Evolutionary conservation across 2,113 vertebrate genomes (phyloP), one percentile per base, ranked within the genome.

Genomic region (Haemorhous mexicanus): DNA sequence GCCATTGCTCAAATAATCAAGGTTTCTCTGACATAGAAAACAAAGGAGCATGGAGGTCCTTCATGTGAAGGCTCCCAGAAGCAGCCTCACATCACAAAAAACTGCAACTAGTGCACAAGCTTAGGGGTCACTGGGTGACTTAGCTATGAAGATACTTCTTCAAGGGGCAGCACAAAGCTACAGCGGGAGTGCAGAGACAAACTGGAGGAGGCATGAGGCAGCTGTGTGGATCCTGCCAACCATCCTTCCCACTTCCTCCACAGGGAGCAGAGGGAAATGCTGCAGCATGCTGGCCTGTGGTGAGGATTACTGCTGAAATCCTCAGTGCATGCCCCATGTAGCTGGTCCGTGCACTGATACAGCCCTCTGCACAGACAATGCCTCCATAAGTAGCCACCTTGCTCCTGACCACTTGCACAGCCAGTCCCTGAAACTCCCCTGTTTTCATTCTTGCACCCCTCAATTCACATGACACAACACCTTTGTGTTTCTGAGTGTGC

Each of bases 231-330:
- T 83, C 41, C 84, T 86, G 82, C 74, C 75, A 93, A 91, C 49
- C 72, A 90, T 46, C 47, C 44, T 94, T 85, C 82, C 83, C 88
- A 83, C 58, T 95, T 96, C 67, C 78, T 69, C 47, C 67, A 33
- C 63, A 73, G 74, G 95, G 90, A 94, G 66, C 39, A 74, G 55
- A 62, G 35, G 47, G 33, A 52, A 92, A 94, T 26, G 61, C 77
- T 84, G 84, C 56, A 67, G 83, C 68, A 89, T 1, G 1, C 43
- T 75, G 77, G 64, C 35, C 68, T 84, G 47, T 26, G 69, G 35
- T 52, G 61, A 84, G 64, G 86, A 74, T 77, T 59, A 58, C 30
- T 81, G 80, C 64, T 0, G 19, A 89, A 93, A 90, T 59, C 24
- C 73, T 67, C 33, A 22, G n/a, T 81, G 73, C 27, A 1, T 55